Percentiles rank a stretch among this genome's conserved stretches.
These are phyloP conservation scores for Heterohyrax brucei DNA, from an alignment of 2,797 vertebrate species.

Conservation along the genomic window DNA sequence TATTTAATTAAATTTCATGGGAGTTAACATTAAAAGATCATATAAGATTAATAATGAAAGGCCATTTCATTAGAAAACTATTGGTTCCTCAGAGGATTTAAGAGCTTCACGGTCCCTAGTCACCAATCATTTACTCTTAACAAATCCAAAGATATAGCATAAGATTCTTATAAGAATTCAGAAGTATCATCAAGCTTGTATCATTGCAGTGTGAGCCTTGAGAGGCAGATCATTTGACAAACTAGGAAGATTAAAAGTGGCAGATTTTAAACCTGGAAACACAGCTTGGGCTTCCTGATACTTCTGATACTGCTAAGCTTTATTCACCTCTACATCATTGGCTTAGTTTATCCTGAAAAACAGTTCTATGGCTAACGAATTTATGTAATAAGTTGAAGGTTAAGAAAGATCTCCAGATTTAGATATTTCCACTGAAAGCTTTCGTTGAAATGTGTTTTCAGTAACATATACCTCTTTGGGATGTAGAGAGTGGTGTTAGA, in stretches of 20 bases:
- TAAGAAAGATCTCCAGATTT: conserved; percentile 32
- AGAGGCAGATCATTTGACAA: not conserved
- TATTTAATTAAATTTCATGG: conserved; percentile 6
- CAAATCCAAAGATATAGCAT: not conserved
- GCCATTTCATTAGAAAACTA: not conserved
- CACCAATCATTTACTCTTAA: not conserved
- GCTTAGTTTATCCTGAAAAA: not conserved
- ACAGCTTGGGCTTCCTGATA: not conserved
- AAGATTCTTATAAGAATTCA: not conserved
- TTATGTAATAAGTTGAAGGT: not conserved
- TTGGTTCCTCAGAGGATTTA: not conserved
- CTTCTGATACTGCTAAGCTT: not conserved
- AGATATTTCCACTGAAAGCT: not conserved
- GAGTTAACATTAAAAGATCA: not conserved
- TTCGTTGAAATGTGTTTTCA: conserved; percentile 70
- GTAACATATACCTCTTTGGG: not conserved
- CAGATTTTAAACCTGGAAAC: not conserved
- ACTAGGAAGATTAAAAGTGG: not conserved
- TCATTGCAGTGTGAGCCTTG: not conserved
- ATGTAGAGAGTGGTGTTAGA: not conserved
- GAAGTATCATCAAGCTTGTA: not conserved
- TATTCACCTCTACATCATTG: not conserved
- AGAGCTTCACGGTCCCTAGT: not conserved
- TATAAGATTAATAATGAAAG: conserved; percentile 14
- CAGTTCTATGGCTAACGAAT: not conserved